A percentile compares a stretch with the other conserved stretches of the same genome.
Evolutionary conservation across 2,888 invertebrate species (phyloP).

Genomic region (Drosophila tripunctata): DNA sequence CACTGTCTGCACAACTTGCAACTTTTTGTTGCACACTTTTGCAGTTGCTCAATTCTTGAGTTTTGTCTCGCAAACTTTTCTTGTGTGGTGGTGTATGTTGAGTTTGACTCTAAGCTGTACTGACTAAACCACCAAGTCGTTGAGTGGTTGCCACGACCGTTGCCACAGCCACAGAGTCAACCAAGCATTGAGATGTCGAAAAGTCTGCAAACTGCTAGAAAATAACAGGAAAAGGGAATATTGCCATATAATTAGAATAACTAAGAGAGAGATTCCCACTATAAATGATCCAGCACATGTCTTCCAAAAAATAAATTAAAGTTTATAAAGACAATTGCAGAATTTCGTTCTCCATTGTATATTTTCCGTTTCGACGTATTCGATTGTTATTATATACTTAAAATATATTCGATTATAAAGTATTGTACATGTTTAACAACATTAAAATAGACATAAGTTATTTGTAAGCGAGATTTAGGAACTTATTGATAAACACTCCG

Average conservation of each 20-base stretch:
- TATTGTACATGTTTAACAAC: no score
- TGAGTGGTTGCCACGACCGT: neutral
- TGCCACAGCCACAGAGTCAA: neutral
- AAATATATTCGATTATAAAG: no score
- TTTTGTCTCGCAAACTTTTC: slow-evolving; percentile 30
- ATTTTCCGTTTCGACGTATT: no score
- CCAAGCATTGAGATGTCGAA: slow-evolving; percentile 34
- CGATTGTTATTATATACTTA: no score
- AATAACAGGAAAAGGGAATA: neutral
- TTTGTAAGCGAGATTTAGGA: no score
- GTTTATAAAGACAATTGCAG: no score
- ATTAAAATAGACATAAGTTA: no score
- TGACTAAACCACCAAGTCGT: slow-evolving; percentile 23
- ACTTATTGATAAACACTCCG: no score
- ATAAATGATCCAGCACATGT: no score
- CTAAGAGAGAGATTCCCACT: no score
- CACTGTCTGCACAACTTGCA: slow-evolving; percentile 35
- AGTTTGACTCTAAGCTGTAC: slow-evolving; percentile 19
- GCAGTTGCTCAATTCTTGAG: slow-evolving; percentile 14
- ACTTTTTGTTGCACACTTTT: slow-evolving; percentile 34
- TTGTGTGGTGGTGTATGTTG: slow-evolving; percentile 6
- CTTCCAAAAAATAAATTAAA: no score
- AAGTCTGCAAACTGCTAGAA: slow-evolving; percentile 14
- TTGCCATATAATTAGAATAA: neutral
- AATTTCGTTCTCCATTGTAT: no score